phyloP scores from a whole-genome alignment of 2,888 invertebrate genomes.

The Rhopalosiphum nymphaeae region DNA sequence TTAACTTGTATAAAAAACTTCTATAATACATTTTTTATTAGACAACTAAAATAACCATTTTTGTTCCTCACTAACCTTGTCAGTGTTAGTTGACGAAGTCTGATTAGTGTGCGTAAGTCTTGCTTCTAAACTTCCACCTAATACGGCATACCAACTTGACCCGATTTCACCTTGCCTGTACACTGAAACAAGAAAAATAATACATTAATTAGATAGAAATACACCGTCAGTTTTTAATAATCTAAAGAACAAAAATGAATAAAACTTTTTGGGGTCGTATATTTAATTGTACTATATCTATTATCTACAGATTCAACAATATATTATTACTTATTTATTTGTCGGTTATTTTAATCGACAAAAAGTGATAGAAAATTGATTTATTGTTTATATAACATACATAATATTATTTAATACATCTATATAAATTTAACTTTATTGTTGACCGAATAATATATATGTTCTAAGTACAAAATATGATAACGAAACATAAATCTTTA shows the following conservation, averaged over 20 bases:
- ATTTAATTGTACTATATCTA: not conserved
- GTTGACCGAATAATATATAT: not conserved
- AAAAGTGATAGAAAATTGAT: not conserved
- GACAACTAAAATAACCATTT: not conserved
- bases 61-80: conserved; percentile 20
- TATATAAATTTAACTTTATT: not conserved
- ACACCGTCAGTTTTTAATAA: not conserved
- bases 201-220: not conserved
- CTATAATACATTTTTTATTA: not conserved
- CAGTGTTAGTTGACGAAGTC: not conserved
- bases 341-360: not conserved
- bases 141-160: conserved; percentile 86
- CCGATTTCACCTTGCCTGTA: conserved; percentile 89
- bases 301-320: no score
- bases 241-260: not conserved
- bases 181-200: conserved; percentile 72
- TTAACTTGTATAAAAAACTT: not conserved
- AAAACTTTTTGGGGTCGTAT: not conserved
- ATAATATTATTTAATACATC: not conserved
- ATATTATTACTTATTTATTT: not conserved
- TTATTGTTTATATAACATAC: not conserved
- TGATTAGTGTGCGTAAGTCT: conserved; percentile 43
- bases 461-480: not conserved
- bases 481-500: not conserved
- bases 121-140: conserved; percentile 84